These are phyloP conservation scores for Drosophila prolongata DNA, from an alignment of 2,888 invertebrate species.

Conservation along the genomic window DNA sequence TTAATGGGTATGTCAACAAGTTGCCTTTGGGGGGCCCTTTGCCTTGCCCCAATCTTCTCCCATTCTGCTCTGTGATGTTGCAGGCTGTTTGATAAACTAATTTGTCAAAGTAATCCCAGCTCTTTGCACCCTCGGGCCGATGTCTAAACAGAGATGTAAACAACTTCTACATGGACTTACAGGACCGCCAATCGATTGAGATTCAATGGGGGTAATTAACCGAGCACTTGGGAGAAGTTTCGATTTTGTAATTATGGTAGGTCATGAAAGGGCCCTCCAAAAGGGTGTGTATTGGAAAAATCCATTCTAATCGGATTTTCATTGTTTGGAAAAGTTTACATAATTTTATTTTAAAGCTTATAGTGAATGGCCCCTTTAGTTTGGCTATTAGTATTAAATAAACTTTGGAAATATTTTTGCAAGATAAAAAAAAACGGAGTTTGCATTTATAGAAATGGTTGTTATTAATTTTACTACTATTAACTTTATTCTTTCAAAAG, in stretches of 20 bases:
- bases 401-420: too few relatives aligned
- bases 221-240: not conserved
- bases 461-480: too few relatives aligned
- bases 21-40: constrained; percentile 7
- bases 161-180: constrained; percentile 33
- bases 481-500: too few relatives aligned
- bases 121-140: constrained; percentile 13
- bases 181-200: constrained; percentile 39
- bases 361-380: too few relatives aligned
- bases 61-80: constrained; percentile 1
- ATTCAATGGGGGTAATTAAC: constrained; percentile 15
- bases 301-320: too few relatives aligned
- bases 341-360: too few relatives aligned
- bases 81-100: constrained; percentile 43
- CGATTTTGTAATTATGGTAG: not conserved
- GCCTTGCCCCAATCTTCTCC: not conserved
- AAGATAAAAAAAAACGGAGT: too few relatives aligned
- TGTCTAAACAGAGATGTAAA: constrained; percentile 37
- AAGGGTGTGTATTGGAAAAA: too few relatives aligned
- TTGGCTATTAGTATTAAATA: too few relatives aligned
- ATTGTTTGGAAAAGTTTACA: too few relatives aligned
- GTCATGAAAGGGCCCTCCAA: not conserved
- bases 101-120: constrained; percentile 41
- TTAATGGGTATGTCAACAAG: constrained; percentile 47
- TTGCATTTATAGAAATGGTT: too few relatives aligned